These are phyloP conservation scores for Metellina segmentata DNA, from an alignment of 2,888 invertebrate species.

Conservation along the genomic window DNA sequence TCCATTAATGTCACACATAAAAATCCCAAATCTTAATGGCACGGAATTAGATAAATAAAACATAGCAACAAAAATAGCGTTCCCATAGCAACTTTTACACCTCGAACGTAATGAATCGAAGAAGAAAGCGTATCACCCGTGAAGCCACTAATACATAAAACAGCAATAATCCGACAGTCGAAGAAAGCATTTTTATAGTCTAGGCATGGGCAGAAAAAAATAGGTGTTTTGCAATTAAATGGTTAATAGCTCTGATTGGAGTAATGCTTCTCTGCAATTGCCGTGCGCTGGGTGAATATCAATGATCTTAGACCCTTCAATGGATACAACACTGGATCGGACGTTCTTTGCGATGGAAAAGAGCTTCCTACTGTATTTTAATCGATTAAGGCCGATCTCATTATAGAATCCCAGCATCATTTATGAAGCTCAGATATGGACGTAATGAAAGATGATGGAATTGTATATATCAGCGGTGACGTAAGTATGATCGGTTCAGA, in stretches of 20 bases:
- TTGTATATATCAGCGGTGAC: background rate
- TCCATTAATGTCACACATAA: constrained; percentile 56
- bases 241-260: constrained; percentile 55
- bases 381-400: background rate
- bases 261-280: constrained; percentile 32
- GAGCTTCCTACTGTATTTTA: background rate
- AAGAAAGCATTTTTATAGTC: background rate
- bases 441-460: background rate
- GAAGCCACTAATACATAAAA: constrained; percentile 52
- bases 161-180: constrained; percentile 19
- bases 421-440: background rate
- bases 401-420: background rate
- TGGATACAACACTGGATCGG: background rate
- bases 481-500: background rate
- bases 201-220: background rate
- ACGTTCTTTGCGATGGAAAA: background rate
- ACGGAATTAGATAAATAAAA: constrained; percentile 13
- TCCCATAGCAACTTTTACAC: background rate
- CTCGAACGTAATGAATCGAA: background rate
- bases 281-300: constrained; percentile 28
- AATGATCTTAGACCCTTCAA: background rate
- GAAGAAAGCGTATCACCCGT: background rate
- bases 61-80: background rate
- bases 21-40: constrained; percentile 23
- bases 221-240: constrained; percentile 19